Percentiles rank a stretch among this genome's conserved stretches.
Conservation (phyloP, 2,888 invertebrate genomes). For the Dexiosoma caninum region DNA sequence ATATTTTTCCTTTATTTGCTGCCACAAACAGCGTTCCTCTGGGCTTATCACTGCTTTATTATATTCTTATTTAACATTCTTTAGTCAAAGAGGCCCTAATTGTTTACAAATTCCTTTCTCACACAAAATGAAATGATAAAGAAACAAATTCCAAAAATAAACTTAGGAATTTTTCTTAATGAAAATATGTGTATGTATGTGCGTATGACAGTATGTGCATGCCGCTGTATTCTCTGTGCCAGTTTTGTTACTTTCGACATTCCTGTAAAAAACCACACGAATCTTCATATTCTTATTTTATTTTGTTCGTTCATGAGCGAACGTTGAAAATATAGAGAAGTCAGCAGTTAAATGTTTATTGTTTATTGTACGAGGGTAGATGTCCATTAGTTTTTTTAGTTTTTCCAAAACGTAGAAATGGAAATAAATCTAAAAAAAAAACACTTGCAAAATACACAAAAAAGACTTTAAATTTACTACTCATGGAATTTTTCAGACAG, state of each 20-base stretch:
- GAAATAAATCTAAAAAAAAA: too few relatives aligned
- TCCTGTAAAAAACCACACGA: conserved; percentile 46
- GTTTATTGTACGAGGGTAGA: too few relatives aligned
- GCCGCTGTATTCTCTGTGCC: too few relatives aligned
- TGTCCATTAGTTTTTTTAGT: too few relatives aligned
- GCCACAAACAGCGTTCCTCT: background rate
- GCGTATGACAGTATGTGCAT: too few relatives aligned
- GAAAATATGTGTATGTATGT: background rate
- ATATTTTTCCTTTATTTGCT: too few relatives aligned
- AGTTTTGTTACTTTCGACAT: conserved; percentile 28
- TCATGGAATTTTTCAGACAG: background rate
- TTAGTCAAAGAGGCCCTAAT: conserved; percentile 50
- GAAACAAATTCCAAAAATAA: background rate
- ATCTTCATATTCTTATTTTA: conserved; percentile 37
- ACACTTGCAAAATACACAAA: too few relatives aligned
- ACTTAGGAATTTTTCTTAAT: too few relatives aligned
- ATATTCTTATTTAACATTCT: conserved; percentile 55
- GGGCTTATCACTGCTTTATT: conserved; percentile 29
- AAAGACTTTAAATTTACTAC: too few relatives aligned
- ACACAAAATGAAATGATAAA: background rate
- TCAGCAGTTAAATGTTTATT: background rate
- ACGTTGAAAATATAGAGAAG: background rate
- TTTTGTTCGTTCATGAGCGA: background rate
- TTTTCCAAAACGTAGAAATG: too few relatives aligned
- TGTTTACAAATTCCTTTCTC: conserved; percentile 51